Conservation (phyloP, 2,888 invertebrate genomes). For the Tipula unca region DNA sequence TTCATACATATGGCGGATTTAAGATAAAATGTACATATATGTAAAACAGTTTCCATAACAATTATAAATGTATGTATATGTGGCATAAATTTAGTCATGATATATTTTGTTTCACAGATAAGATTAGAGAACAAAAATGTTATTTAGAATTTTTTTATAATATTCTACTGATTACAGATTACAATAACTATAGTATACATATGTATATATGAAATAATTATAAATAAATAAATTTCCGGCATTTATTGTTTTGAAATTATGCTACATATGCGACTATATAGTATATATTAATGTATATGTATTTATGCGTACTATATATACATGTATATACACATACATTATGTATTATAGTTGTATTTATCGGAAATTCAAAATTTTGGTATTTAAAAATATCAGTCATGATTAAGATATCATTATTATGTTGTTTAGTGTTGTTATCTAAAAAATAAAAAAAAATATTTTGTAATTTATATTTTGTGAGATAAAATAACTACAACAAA, state of each 20-base stretch:
- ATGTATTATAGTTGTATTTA: not conserved
- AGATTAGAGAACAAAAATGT: slow-evolving; percentile 8
- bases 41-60: not conserved
- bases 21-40: not conserved
- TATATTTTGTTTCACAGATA: not conserved
- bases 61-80: not conserved
- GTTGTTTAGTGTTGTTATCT: not conserved
- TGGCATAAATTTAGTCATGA: not conserved
- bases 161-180: slow-evolving; percentile 8
- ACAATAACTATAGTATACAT: not conserved
- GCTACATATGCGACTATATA: not conserved
- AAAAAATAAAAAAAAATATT: not conserved
- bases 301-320: not conserved
- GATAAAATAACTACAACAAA: not conserved
- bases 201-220: not conserved
- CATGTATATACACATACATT: not conserved
- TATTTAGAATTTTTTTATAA: slow-evolving; percentile 1
- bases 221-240: slow-evolving; percentile 14
- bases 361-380: not conserved
- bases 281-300: no score
- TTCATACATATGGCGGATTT: not conserved
- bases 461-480: not conserved
- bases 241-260: not conserved
- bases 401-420: not conserved
- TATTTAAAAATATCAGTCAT: not conserved